A percentile compares a stretch with the other conserved stretches of the same genome.
Evolutionary conservation across 2,888 invertebrate genomes (phyloP).

Genomic region (Electrophaes corylata): DNA sequence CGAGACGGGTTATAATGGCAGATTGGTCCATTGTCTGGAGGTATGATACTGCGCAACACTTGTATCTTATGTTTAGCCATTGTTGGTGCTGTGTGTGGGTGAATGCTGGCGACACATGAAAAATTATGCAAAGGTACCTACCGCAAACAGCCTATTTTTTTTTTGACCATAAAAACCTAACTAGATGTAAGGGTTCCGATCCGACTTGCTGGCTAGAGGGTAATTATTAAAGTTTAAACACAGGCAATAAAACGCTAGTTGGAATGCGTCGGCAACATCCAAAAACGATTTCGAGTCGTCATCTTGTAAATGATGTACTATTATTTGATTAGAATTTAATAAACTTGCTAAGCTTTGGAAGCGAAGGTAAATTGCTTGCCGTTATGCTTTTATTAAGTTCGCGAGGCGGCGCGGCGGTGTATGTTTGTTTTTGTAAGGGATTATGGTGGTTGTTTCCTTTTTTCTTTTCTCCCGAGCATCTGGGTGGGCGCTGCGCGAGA

Average conservation of each 20-base stretch:
- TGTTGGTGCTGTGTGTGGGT: conserved; percentile 66
- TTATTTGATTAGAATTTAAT: conserved; percentile 82
- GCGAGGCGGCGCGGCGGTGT: conserved; percentile 76
- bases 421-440: conserved; percentile 79
- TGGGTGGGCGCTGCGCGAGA: conserved; percentile 80
- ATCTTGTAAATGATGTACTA: conserved; percentile 81
- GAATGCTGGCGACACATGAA: conserved; percentile 48
- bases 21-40: conserved; percentile 69
- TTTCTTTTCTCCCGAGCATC: conserved; percentile 56
- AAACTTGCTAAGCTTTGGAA: conserved; percentile 83
- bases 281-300: conserved; percentile 75
- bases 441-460: conserved; percentile 69
- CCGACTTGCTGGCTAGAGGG: conserved; percentile 47
- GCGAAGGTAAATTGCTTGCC: conserved; percentile 75
- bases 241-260: conserved; percentile 71
- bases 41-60: conserved; percentile 72
- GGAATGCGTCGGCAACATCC: conserved; percentile 77
- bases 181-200: conserved; percentile 20
- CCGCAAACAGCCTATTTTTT: conserved; percentile 20
- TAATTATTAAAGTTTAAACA: conserved; percentile 76
- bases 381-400: conserved; percentile 81
- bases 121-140: conserved; percentile 31
- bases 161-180: conserved; percentile 17
- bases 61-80: conserved; percentile 54
- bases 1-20: conserved; percentile 57